These are phyloP conservation scores for Hydropotes inermis DNA, from an alignment of 2,113 vertebrate species.

Conservation along the genomic window DNA sequence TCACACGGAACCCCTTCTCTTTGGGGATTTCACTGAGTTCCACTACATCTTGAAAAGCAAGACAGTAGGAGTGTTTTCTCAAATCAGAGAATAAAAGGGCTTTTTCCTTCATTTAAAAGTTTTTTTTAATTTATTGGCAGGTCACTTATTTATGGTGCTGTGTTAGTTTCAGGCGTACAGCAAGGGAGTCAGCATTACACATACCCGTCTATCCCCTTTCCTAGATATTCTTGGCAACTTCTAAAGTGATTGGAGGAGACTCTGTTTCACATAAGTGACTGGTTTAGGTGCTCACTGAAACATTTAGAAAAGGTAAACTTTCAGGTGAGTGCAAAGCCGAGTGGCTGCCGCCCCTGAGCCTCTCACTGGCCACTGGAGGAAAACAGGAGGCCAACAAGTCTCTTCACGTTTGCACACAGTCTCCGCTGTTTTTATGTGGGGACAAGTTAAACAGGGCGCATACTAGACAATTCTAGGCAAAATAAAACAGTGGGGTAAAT, in stretches of 20 bases:
- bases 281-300: neutral
- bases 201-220: neutral
- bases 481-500: neutral
- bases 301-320: rapidly evolving
- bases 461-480: neutral
- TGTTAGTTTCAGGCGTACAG: rapidly evolving
- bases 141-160: rapidly evolving
- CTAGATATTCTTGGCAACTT: rapidly evolving
- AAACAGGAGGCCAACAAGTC: rapidly evolving
- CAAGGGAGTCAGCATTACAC: neutral
- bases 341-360: neutral
- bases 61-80: neutral
- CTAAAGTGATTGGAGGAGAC: neutral
- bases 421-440: neutral
- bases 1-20: neutral
- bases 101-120: neutral
- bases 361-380: neutral
- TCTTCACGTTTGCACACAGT: neutral
- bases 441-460: neutral
- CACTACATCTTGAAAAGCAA: neutral
- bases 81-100: neutral
- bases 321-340: neutral
- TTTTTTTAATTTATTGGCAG: rapidly evolving
- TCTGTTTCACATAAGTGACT: neutral
- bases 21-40: neutral